Conservation (phyloP, 2,797 vertebrate species). For the Heterohyrax brucei region DNA sequence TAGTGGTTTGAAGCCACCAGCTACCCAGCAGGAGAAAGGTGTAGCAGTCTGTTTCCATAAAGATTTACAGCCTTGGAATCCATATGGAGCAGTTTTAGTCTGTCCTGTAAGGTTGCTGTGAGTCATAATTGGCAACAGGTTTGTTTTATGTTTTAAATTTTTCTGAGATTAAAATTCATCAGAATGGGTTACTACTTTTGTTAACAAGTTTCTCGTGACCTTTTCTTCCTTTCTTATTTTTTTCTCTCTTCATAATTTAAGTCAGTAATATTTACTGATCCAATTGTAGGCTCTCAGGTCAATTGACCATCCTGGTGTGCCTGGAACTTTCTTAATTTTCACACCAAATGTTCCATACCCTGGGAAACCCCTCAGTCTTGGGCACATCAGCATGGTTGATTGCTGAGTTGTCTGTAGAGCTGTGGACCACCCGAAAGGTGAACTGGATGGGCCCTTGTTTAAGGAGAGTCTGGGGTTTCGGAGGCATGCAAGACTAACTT, state of each 20-base stretch:
- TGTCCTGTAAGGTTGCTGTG: neutral
- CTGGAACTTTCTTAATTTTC: neutral
- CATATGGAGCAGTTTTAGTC: neutral
- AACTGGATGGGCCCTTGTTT: neutral
- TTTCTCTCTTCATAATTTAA: neutral
- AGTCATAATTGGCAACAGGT: neutral
- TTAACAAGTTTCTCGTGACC: neutral
- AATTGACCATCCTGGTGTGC: neutral
- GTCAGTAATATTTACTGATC: neutral
- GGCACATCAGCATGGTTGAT: neutral
- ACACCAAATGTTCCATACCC: neutral
- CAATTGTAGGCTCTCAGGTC: neutral
- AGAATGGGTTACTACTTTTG: neutral
- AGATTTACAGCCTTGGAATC: neutral
- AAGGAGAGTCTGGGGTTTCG: neutral
- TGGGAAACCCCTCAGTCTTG: neutral
- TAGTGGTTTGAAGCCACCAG: neutral
- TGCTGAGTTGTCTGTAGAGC: neutral
- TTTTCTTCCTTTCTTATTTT: neutral
- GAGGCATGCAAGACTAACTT: neutral
- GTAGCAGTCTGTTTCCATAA: neutral
- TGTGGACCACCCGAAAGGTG: neutral
- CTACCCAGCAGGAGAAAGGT: neutral
- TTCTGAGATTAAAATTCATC: slow-evolving; percentile 37
- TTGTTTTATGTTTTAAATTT: neutral